These are phyloP conservation scores for Tuberolachnus salignus DNA, from an alignment of 2,888 invertebrate species.

Conservation along the genomic window DNA sequence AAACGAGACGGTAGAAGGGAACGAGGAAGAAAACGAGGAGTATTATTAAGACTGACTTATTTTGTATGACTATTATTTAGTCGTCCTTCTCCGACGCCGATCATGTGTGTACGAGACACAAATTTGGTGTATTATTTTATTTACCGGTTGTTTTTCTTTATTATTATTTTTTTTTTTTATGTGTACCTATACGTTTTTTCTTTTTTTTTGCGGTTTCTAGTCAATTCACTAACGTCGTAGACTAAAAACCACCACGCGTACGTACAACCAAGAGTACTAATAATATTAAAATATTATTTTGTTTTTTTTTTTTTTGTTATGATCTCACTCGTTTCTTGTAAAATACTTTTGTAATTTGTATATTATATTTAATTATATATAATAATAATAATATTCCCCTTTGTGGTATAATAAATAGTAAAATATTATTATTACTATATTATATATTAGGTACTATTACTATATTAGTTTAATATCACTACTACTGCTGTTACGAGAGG, in stretches of 20 bases:
- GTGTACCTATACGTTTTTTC: no score
- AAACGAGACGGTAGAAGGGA: neutral
- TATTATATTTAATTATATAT: no score
- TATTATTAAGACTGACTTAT: conserved; percentile 38
- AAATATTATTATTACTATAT: conserved; percentile 10
- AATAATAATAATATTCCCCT: no score
- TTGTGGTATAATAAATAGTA: no score
- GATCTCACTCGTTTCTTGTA: conserved; percentile 55
- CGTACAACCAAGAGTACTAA: conserved; percentile 34
- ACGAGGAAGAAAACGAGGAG: neutral
- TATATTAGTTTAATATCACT: neutral
- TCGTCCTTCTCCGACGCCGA: conserved; percentile 2
- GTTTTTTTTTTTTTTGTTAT: conserved; percentile 50
- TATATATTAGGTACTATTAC: conserved; percentile 12
- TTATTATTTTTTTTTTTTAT: neutral
- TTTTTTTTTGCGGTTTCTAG: conserved; percentile 32
- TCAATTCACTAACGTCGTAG: conserved; percentile 40
- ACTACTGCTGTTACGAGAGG: conserved; percentile 20
- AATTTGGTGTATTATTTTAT: neutral
- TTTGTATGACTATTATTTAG: conserved; percentile 21
- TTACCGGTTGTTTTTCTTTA: conserved; percentile 1
- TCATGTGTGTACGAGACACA: neutral
- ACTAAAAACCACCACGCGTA: conserved; percentile 33
- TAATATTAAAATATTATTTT: conserved; percentile 15
- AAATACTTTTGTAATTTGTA: conserved; percentile 40